Conservation (phyloP, 2,888 invertebrate genomes). For the Protophormia terraenovae region DNA sequence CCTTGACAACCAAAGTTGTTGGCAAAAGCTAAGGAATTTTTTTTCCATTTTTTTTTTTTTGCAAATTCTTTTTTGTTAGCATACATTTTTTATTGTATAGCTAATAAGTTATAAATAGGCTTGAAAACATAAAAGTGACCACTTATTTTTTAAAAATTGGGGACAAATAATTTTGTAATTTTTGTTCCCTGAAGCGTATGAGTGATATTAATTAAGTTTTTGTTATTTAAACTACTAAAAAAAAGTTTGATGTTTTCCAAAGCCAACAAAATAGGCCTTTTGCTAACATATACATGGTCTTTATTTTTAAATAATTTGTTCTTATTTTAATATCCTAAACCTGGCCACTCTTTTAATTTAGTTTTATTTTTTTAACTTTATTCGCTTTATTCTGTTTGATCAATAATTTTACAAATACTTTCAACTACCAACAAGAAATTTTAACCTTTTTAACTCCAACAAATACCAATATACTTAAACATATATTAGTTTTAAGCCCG, state of each 20-base stretch:
- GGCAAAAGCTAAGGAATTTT: neutral
- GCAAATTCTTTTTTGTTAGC: slow-evolving; percentile 53
- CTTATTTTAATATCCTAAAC: neutral
- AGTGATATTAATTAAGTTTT: slow-evolving; percentile 4
- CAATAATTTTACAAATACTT: slow-evolving; percentile 73
- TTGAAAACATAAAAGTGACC: neutral
- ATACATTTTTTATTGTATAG: slow-evolving; percentile 44
- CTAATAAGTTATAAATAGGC: slow-evolving; percentile 33
- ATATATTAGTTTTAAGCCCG: too few species aligned
- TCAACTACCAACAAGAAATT: slow-evolving; percentile 60
- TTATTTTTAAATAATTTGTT: neutral
- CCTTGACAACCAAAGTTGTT: slow-evolving; percentile 65
- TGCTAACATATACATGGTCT: too few species aligned
- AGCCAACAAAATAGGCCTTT: too few species aligned
- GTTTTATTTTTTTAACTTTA: slow-evolving; percentile 1
- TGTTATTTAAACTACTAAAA: neutral
- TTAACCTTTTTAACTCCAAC: slow-evolving; percentile 60
- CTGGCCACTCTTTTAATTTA: slow-evolving; percentile 21
- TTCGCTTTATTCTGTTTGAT: slow-evolving; percentile 75
- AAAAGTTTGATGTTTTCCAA: too few species aligned
- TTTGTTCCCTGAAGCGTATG: neutral
- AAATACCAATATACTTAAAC: neutral
- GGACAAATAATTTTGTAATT: neutral
- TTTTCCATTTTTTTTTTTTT: neutral
- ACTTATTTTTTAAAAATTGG: neutral